phyloP scores from a whole-genome alignment of 2,797 vertebrate species.

The Neostethus bicornis region DNA sequence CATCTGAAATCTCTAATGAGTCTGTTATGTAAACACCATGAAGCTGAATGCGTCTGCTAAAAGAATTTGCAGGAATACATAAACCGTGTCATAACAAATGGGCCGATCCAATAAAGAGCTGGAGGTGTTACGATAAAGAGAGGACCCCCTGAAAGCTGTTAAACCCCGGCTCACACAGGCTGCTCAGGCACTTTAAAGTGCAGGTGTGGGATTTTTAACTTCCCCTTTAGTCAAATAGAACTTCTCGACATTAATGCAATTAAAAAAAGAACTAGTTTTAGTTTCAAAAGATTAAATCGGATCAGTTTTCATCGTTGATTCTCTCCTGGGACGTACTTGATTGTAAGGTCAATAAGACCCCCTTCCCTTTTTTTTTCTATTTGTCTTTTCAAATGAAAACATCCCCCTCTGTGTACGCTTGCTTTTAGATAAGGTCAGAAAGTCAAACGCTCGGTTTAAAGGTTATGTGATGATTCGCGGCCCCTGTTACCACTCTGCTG shows the following conservation, averaged over 20 bases:
- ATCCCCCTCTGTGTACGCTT: slow-evolving; percentile 32
- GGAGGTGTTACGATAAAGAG: slow-evolving; percentile 45
- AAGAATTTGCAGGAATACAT: slow-evolving; percentile 52
- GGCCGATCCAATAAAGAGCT: slow-evolving; percentile 49
- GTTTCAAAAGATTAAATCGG: slow-evolving; percentile 1
- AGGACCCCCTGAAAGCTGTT: slow-evolving; percentile 48
- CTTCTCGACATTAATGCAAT: slow-evolving; percentile 38
- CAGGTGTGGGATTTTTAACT: slow-evolving; percentile 55
- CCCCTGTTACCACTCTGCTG: slow-evolving; percentile 24
- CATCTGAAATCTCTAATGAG: background rate
- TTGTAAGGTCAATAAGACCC: slow-evolving; percentile 26
- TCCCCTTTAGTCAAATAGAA: slow-evolving; percentile 44
- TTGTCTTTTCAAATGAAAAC: slow-evolving; percentile 51
- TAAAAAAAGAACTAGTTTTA: too few species aligned
- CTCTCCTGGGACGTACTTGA: slow-evolving; percentile 18
- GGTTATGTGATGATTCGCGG: slow-evolving; percentile 29
- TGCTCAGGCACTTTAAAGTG: slow-evolving; percentile 48
- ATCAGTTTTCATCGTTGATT: background rate
- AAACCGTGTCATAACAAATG: slow-evolving; percentile 45
- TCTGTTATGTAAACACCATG: slow-evolving; percentile 5
- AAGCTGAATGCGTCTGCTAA: slow-evolving; percentile 37
- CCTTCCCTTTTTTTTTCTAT: slow-evolving; percentile 8
- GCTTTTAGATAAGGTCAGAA: slow-evolving; percentile 54
- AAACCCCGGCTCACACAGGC: slow-evolving; percentile 42
- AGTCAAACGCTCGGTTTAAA: slow-evolving; percentile 53